These are phyloP conservation scores for Metellina segmentata DNA, from an alignment of 2,888 invertebrate species.

Conservation along the genomic window DNA sequence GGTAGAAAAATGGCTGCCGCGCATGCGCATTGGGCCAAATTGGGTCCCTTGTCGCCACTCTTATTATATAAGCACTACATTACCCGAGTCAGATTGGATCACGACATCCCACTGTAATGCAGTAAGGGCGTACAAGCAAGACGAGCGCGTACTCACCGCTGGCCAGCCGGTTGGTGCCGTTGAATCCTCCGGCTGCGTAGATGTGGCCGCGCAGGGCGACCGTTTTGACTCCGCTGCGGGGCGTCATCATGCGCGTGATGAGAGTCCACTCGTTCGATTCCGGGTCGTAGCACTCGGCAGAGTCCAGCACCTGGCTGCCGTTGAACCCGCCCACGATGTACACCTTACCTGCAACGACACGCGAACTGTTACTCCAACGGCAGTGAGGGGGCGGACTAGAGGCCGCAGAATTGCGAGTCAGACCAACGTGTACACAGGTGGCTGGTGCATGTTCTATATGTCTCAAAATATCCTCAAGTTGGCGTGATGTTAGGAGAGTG, in stretches of 20 bases:
- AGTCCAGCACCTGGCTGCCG: constrained; percentile 88
- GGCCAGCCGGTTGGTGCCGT: constrained; percentile 87
- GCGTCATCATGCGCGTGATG: constrained; percentile 85
- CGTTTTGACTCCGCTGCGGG: constrained; percentile 89
- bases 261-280: constrained; percentile 87
- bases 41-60: too few species aligned
- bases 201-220: constrained; percentile 86
- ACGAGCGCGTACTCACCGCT: constrained; percentile 86
- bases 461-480: too few species aligned
- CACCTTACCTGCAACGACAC: constrained; percentile 82
- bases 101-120: not conserved
- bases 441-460: too few species aligned
- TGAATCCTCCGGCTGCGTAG: constrained; percentile 91
- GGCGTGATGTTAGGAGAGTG: too few species aligned
- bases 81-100: too few species aligned
- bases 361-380: not conserved
- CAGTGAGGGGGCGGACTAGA: too few species aligned
- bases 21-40: too few species aligned
- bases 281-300: constrained; percentile 89
- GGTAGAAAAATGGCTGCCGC: not conserved
- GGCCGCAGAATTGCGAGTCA: too few species aligned
- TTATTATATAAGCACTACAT: too few species aligned
- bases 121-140: not conserved
- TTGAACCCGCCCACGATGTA: constrained; percentile 91
- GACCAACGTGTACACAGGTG: too few species aligned